Conservation (phyloP, 1,140 invertebrate species). For the Prorops nasuta region DNA sequence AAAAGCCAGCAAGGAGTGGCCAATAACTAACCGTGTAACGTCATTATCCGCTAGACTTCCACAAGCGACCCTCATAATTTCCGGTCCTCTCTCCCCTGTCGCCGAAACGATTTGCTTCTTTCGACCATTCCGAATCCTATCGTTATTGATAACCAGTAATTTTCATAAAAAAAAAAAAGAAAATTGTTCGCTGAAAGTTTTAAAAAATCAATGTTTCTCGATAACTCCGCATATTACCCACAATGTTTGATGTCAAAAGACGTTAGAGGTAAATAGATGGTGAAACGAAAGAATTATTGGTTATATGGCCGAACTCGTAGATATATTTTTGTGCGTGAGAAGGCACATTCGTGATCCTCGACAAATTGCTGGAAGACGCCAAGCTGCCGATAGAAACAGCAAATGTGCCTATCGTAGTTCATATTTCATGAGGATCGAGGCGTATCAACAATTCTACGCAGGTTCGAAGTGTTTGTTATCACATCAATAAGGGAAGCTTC, state of each 20-base stretch:
- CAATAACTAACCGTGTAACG: conserved; percentile 11
- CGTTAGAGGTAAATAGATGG: too few relatives aligned
- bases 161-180: too few relatives aligned
- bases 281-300: too few relatives aligned
- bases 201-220: too few relatives aligned
- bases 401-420: conserved; percentile 24
- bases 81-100: neutral
- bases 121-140: too few relatives aligned
- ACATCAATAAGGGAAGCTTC: conserved; percentile 23
- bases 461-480: conserved; percentile 34
- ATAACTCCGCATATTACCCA: too few relatives aligned
- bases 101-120: too few relatives aligned
- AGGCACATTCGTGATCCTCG: conserved; percentile 15
- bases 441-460: conserved; percentile 34
- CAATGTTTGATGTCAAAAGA: too few relatives aligned
- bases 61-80: neutral
- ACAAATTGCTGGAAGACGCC: conserved; percentile 22
- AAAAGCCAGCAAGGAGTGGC: conserved; percentile 4
- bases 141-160: too few relatives aligned
- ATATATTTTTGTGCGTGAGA: too few relatives aligned
- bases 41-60: neutral
- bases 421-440: conserved; percentile 40
- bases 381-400: conserved; percentile 10
- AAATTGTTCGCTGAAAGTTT: too few relatives aligned
- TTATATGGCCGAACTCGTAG: too few relatives aligned